Base-by-base conservation (phyloP, 2,888 invertebrate genomes). In the Dolichopus griseipennis region DNA sequence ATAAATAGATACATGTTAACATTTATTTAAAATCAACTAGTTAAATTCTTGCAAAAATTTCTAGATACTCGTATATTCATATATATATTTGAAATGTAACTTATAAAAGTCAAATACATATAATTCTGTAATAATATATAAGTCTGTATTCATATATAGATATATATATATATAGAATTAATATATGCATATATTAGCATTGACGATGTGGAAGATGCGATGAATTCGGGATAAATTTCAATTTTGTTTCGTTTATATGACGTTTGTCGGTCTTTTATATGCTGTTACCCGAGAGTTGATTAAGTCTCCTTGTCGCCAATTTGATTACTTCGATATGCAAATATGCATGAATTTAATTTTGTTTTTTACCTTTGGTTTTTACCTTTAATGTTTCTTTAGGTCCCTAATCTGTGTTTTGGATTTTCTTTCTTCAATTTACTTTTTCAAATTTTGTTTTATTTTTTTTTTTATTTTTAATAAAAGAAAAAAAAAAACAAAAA, bases 241-340 rank as follows among this genome's bases (percentile, higher is more conserved):
- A 33, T 15, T 66, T 65, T 66, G n/a, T 68, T 33, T 65, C 18
- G 15, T 65, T 41, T 41, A 61, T 64, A 64, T 63, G 22, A 61
- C 66, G 37, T 37, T 61, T 22, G 64, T 62, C 64, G 64, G 64
- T n/a, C 6, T 64, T 7, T n/a, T 64, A 22, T 65, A 27, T 27
- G 27, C 27, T 67, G 21, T 52, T 65, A 15, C 27, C 20, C 9
- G 65, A 61, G 52, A 52, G 33, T 64, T 64, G 64, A 52, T 41
- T 43, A 43, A 52, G 66, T 61, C 66, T 66, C 61, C 64, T 62
- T 66, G 68, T 66, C 68, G 68, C 68, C 66, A 68, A 66, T 66
- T 64, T 65, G 67, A 68, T 70, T 65, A 62, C 33, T 37, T 67
- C 52, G 66, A 68, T 68, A 70, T 70, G 70, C 70, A 70, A 70